phyloP scores from a whole-genome alignment of 2,888 invertebrate genomes.

The Philereme transversata region DNA sequence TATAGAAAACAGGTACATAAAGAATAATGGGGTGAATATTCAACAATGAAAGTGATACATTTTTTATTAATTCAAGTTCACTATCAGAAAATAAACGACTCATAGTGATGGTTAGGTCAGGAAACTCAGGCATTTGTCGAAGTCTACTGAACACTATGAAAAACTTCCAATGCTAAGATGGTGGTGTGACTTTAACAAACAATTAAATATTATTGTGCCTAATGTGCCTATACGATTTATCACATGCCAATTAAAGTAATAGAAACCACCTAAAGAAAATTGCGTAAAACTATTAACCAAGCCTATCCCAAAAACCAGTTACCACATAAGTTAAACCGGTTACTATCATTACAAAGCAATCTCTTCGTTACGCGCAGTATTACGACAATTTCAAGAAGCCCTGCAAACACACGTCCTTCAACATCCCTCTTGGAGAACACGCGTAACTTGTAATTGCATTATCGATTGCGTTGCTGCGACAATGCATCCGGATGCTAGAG shows the following conservation, averaged over 20 bases:
- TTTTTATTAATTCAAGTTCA: conserved; percentile 3
- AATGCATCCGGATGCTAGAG: conserved; percentile 30
- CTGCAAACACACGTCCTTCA: conserved; percentile 56
- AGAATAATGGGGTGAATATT: conserved; percentile 7
- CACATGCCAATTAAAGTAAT: too few species aligned
- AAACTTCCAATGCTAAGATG: too few species aligned
- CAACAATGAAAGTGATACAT: conserved; percentile 11
- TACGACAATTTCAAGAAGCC: conserved; percentile 57
- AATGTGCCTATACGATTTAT: too few species aligned
- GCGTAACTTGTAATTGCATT: conserved; percentile 70
- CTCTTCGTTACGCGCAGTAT: conserved; percentile 17
- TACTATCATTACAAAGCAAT: not conserved
- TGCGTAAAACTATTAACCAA: too few species aligned
- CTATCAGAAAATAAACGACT: not conserved
- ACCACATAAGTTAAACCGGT: too few species aligned
- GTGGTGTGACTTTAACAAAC: too few species aligned
- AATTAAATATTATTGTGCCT: too few species aligned
- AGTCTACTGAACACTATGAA: too few species aligned
- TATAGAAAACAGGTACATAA: conserved; percentile 38
- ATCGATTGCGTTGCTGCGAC: conserved; percentile 46
- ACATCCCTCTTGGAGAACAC: conserved; percentile 56
- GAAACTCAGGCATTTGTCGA: too few species aligned
- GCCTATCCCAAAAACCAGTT: too few species aligned
- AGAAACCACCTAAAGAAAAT: too few species aligned
- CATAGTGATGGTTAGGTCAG: too few species aligned